Base-by-base conservation (phyloP, 2,113 vertebrate genomes). In the Acanthochromis polyacanthus region DNA sequence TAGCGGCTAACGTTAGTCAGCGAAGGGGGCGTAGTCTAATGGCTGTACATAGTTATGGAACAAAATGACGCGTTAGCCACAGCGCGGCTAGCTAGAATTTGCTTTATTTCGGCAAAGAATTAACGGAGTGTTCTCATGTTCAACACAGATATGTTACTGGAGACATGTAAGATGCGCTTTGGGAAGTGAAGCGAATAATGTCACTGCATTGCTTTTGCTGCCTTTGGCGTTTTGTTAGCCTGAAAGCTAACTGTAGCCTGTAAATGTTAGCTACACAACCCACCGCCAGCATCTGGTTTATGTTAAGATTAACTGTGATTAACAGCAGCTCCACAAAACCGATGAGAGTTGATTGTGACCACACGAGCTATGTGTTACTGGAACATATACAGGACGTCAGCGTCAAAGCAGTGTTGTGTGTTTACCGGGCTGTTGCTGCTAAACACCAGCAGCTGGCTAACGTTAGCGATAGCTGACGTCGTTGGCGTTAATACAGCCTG, bases 1-100 rank as follows among this genome's bases (percentile, higher is more conserved):
- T 86, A 69, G 79, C 62, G 58, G 91, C 87, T 86, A 89, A 71
- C 30, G 80, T 55, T 89, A 86, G 91, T 74, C 40, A 65, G 55
- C 25, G 70, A 80, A 87, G 92, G 92, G 92, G 92, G 92, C 92
- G 92, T 93, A 90, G 91, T 93, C 92, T 88, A 83, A 87, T 78
- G 82, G 83, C 83, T 87, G 82, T 55, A 83, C 64, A 86, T 64
- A 87, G 77, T 81, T 65, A 65, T 38, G 28, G 76, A 86, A 77
- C 73, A 83, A 79, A 91, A 89, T 76, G 36, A 75, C 66, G 23
- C 61, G 65, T 23, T 81, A 78, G 81, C 62, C 4, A 5, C 25
- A 48, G 10, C 11, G 12, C 10, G 14, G 75, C 52, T 74, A 55
- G 55, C 32, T 22, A 11, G 10, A 4, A 16, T 59, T 69, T 5